Base-by-base conservation (phyloP, 2,797 vertebrate species). In the Epinephelus malabaricus region DNA sequence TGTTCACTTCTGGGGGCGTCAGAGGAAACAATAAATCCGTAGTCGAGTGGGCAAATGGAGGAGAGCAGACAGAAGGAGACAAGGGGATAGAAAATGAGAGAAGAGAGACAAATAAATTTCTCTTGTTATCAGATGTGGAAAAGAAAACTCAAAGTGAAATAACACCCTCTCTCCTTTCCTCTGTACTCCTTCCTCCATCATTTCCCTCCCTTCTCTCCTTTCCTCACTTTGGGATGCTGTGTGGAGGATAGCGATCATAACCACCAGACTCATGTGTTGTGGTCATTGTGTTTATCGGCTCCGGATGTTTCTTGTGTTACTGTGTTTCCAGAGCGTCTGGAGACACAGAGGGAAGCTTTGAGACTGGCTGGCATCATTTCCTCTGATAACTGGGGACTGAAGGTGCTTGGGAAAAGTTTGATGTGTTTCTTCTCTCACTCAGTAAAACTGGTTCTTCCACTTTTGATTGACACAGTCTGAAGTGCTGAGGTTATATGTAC, bases 231-330 rank as follows among this genome's bases (percentile, higher is more conserved):
- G 50, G 69, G 84, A 76, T 53, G 84, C 79, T 49, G 68, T 51
- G 49, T 27, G 60, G 60, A 82, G 78, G 81, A 89, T 86, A 82
- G 81, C 30, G 56, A 88, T 91, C 89, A n/a, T 23, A 73, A 82
- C 79, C 71, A 46, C 49, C 25, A 55, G 79, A 81, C 68, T 82
- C 78, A 45, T 67, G 86, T 63, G 79, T 72, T 88, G 84, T 71
- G 88, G 88, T 87, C 50, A 38, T 63, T 81, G 70, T 79, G 69
- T 88, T 90, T 83, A 86, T 90, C 78, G 2, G 59, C 74, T 73
- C 84, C 64, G 88, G 86, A 81, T 90, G 88, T 92, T 87, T 83
- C 86, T 81, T 79, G 73, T 83, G 69, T 88, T 88, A 81, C 84
- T 69, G 66, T 69, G 68, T 81, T 80, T 56, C 80, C 64, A 43